A percentile compares a stretch with the other conserved stretches of the same genome.
Conservation (phyloP, 2,888 invertebrate genomes). For the Norana najaformis region DNA sequence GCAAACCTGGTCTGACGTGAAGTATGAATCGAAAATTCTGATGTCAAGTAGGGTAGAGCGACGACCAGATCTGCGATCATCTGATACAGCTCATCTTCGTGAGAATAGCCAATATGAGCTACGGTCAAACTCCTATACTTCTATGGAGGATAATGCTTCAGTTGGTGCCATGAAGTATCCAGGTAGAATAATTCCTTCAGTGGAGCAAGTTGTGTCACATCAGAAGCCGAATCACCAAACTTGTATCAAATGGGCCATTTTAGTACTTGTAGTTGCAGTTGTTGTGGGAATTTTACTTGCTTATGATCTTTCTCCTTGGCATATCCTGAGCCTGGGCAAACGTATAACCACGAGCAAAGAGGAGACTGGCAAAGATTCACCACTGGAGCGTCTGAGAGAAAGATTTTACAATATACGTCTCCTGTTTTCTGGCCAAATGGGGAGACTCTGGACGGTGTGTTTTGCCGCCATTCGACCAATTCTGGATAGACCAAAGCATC, state of each 20-base stretch:
- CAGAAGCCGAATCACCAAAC: neutral
- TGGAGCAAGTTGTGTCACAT: neutral
- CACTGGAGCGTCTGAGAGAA: neutral
- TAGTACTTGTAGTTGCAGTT: neutral
- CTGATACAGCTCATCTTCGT: neutral
- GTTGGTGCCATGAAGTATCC: neutral
- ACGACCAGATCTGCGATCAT: neutral
- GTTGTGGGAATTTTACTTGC: neutral
- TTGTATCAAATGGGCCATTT: neutral
- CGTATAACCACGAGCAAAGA: neutral
- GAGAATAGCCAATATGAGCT: neutral
- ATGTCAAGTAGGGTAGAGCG: neutral
- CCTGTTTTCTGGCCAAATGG: neutral
- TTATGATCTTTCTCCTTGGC: neutral
- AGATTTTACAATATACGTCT: neutral
- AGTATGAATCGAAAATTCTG: too few species aligned
- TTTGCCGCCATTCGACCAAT: neutral
- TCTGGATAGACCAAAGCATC: neutral
- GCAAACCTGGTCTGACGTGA: too few species aligned
- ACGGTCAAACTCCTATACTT: neutral
- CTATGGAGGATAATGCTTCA: neutral
- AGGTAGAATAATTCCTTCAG: neutral
- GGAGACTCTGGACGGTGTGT: neutral
- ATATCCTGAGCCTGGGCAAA: neutral
- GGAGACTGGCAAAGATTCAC: neutral